Evolutionary conservation across 2,797 vertebrate species (phyloP), one percentile per base, ranked within the genome.

Genomic region (Adelosebastes latens): DNA sequence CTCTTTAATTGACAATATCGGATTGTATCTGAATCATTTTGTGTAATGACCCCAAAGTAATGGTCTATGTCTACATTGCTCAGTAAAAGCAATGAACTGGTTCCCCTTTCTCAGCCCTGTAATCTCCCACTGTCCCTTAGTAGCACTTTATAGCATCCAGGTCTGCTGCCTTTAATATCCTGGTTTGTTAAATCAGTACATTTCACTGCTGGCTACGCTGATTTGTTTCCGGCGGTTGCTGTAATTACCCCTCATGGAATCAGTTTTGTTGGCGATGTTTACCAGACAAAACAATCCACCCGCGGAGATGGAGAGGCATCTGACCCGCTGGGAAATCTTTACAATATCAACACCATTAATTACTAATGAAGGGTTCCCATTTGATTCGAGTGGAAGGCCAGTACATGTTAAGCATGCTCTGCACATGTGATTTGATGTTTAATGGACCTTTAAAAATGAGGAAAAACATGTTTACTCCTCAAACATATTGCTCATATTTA

Each of bases 241-340:
- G 83, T 92, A 92, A 94, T 92, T 91, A 90, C 69, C 52, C 89
- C 84, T 82, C 60, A n/a, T 69, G 83, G 91, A 94, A 74, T 89
- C 85, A 29, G 65, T 72, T 82, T 76, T 78, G 71, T 80, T n/a
- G 18, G 24, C 29, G 53, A 88, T 90, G 87, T 92, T 91, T 89
- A 90, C 86, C 68, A 86, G 87, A 88, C 66, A 82, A 80, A 88
- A 83, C 73, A 85, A 52, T 75, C 59, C 5, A 69, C 83, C 81
- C 25, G 27, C 87, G 87, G 88, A 90, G 84, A 88, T 80, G 78
- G 66, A 85, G 81, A 89, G 31, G 81, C n/a, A 46, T 79, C 24
- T 9, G 59, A 89, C 36, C 89, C 79, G 1, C 69, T 82, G 91
- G 86, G 93, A 93, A 91, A 88, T 90, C 80, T 85, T 63, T 34